Base-by-base conservation (phyloP, 2,113 vertebrate species). In the Nannobrachium achirus region DNA sequence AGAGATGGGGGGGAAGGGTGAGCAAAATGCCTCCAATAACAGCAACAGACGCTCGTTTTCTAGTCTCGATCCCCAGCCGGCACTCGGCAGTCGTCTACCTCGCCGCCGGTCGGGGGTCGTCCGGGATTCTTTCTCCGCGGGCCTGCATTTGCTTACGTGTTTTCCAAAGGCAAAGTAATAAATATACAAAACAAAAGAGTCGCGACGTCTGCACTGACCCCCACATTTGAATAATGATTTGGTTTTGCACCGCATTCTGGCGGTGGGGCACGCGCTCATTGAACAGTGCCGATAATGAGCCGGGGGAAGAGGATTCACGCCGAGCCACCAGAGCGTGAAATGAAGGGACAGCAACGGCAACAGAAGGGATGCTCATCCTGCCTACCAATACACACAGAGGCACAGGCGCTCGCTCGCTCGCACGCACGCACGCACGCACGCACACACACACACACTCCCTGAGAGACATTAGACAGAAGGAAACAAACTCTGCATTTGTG, bases 221-320 rank as follows among this genome's bases (percentile, higher is more conserved):
- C 60, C 69, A 16, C 76, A 78, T 84, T 78, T 88, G 86, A 92
- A 88, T 92, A 91, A 91, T 91, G 90, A 89, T 86, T 91, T 73
- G 71, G 73, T 75, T 83, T 79, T 75, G 57, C 58, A 76, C 80
- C 73, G 79, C 76, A 73, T 80, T 84, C 85, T 82, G 81, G 63
- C 63, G 86, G 78, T 78, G 72, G 73, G 7, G 50, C 53, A 53
- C 16, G 48, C 61, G 52, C 75, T 87, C 89, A 76, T 79, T 85
- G 84, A 91, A 89, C 89, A 86, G 87, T 78, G n/a, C 86, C 71
- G 88, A 92, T 92, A 93, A 93, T 92, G 90, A 93, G 91, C 89
- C 87, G 62, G 75, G 88, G 91, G 89, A 92, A 87, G 89, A 91
- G 89, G 92, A 92, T 93, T 91, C 92, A 90, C 84, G 73, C 76